A percentile compares a stretch with the other conserved stretches of the same genome.
phyloP scores from a whole-genome alignment of 2,888 invertebrate species.

The Ceratothoa steindachneri region DNA sequence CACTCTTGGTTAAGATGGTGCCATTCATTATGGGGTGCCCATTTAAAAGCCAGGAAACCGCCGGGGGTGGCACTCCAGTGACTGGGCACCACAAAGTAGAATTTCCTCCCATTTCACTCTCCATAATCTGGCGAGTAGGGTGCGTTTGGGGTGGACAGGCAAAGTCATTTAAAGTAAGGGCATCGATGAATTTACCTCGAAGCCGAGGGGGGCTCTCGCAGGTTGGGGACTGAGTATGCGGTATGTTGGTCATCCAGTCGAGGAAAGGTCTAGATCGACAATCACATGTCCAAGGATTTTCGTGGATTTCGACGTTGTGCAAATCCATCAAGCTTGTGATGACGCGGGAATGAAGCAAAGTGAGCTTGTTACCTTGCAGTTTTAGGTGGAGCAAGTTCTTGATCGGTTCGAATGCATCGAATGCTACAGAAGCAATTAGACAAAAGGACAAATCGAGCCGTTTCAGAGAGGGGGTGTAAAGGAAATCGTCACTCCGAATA shows the following conservation, averaged over 20 bases:
- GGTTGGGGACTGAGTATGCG: conserved; percentile 70
- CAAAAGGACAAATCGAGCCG: conserved; percentile 62
- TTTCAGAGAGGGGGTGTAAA: conserved; percentile 69
- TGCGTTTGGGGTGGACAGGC: conserved; percentile 72
- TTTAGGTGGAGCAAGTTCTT: conserved; percentile 68
- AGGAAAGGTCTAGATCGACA: conserved; percentile 76
- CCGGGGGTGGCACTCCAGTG: conserved; percentile 74
- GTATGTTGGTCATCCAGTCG: conserved; percentile 67
- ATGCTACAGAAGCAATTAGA: conserved; percentile 49
- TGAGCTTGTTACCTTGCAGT: conserved; percentile 74
- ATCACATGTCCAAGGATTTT: conserved; percentile 85
- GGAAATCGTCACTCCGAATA: conserved; percentile 56
- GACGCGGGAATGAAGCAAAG: conserved; percentile 58
- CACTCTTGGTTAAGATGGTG: conserved; percentile 21
- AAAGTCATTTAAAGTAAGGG: conserved; percentile 73
- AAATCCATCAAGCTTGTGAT: conserved; percentile 53
- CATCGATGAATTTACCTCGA: conserved; percentile 65
- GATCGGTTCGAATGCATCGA: conserved; percentile 72
- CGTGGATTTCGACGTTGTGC: conserved; percentile 75
- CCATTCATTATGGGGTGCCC: conserved; percentile 32
- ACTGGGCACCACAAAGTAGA: conserved; percentile 77
- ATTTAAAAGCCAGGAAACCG: conserved; percentile 58
- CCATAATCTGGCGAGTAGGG: conserved; percentile 26
- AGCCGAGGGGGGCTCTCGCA: conserved; percentile 58
- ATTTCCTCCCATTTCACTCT: conserved; percentile 66